These are phyloP conservation scores for Drosophila chauvacae DNA, from an alignment of 1,140 invertebrate genomes.

Conservation along the genomic window DNA sequence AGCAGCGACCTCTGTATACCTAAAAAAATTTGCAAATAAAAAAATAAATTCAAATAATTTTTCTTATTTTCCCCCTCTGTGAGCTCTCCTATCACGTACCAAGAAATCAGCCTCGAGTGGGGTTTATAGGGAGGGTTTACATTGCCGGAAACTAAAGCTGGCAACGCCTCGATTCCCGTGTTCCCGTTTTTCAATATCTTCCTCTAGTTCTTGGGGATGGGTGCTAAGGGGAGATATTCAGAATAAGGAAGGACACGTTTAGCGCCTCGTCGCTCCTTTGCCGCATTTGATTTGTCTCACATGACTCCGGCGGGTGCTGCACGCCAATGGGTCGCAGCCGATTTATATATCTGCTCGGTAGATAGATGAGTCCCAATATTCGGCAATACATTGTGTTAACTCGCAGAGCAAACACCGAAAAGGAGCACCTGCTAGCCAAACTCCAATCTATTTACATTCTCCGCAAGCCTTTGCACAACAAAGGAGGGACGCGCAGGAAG, in stretches of 20 bases:
- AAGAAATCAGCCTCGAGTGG: constrained; percentile 24
- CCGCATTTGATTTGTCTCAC: constrained; percentile 67
- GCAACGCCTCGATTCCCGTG: constrained; percentile 21
- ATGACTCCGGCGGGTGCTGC: constrained; percentile 7
- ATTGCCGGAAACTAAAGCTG: constrained; percentile 10
- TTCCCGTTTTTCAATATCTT: constrained; percentile 22
- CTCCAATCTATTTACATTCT: constrained; percentile 26
- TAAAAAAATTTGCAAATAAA: no score
- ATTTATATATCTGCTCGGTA: not conserved
- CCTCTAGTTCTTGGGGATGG: constrained; percentile 13
- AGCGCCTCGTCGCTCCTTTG: constrained; percentile 38
- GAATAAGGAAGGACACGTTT: constrained; percentile 40
- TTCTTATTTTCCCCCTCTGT: constrained; percentile 1
- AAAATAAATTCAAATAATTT: not conserved
- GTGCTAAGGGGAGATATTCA: not conserved
- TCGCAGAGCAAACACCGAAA: constrained; percentile 14
- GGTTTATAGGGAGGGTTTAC: not conserved
- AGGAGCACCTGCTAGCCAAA: not conserved
- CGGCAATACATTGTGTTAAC: constrained; percentile 16
- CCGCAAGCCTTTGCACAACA: constrained; percentile 18
- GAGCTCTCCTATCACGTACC: constrained; percentile 3
- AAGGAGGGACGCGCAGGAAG: not conserved
- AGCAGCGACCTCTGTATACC: no score
- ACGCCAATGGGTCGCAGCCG: constrained; percentile 20
- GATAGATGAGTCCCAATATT: constrained; percentile 5